Conservation (phyloP, 2,113 vertebrate species). For the Peucedramus taeniatus region DNA sequence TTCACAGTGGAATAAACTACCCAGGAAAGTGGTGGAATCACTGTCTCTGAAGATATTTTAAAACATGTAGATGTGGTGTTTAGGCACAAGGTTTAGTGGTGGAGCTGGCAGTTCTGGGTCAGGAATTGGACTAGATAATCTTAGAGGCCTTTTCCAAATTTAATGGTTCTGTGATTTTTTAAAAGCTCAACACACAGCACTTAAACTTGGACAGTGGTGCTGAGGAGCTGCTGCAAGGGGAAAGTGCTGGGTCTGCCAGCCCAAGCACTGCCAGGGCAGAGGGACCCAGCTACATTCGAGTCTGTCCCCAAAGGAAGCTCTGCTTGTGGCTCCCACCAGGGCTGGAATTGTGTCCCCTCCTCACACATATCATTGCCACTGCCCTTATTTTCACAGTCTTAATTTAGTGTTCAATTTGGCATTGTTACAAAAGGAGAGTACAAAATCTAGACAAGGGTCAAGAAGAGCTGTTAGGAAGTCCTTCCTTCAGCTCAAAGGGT, state of each 20-base stretch:
- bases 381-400: neutral
- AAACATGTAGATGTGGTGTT: neutral
- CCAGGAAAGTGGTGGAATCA: neutral
- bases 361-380: neutral
- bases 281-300: accelerated
- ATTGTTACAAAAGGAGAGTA: neutral
- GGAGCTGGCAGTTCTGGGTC: neutral
- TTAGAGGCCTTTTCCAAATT: neutral
- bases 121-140: neutral
- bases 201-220: neutral
- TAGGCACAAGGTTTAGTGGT: neutral
- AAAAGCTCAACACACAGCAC: neutral
- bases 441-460: neutral
- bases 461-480: neutral
- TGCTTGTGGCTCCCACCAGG: neutral
- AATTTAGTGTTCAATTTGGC: neutral
- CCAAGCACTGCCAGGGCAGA: neutral
- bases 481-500: neutral
- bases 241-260: neutral
- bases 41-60: neutral
- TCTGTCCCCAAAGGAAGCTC: neutral
- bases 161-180: neutral
- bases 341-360: neutral
- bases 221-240: neutral
- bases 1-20: neutral